Base-by-base conservation (phyloP, 2,888 invertebrate species). In the Acronicta alni region DNA sequence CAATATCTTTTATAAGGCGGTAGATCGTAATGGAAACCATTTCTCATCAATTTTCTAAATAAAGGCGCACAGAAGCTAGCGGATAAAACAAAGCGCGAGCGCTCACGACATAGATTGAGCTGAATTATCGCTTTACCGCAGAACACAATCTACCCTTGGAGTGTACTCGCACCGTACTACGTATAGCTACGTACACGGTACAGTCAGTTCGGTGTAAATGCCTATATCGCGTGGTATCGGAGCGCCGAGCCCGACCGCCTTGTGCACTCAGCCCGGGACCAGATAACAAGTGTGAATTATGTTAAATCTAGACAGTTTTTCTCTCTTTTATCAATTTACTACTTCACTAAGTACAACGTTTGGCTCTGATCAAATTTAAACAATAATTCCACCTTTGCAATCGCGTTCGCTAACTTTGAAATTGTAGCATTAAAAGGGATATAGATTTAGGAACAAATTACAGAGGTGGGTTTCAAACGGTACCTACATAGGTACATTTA, bases 1-100 rank as follows among this genome's bases (percentile, higher is more conserved):
- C 87, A 89, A 91, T 90, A 91, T 89, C 87, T 90, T 89, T 89
- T 89, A 90, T 89, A 89, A 89, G 91, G 89, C 92, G 89, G 91
- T 88, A 86, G 88, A 83, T 88, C 86, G 91, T 93, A 93, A 94
- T 94, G 93, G 94, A 91, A 89, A 92, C 91, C 93, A 92, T 93
- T 93, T 94, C 94, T 93, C 93, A 93, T 94, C 94, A 94, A 93
- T 94, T 94, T 93, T 94, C 93, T 93, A 92, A 94, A 93, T 94
- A 93, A 93, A 93, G 93, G 93, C 89, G 89, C 91, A 93, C 94
- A 92, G 94, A 90, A 93, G 93, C 93, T 89, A 89, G 89, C 90
- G 91, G 88, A 90, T 91, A 89, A 90, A 91, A 93, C 93, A 93
- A 93, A 94, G 94, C 94, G 88, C 87, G 80, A 77, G 89, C 86